Conservation (phyloP, 2,113 vertebrate species). For the Chiloscyllium plagiosum region DNA sequence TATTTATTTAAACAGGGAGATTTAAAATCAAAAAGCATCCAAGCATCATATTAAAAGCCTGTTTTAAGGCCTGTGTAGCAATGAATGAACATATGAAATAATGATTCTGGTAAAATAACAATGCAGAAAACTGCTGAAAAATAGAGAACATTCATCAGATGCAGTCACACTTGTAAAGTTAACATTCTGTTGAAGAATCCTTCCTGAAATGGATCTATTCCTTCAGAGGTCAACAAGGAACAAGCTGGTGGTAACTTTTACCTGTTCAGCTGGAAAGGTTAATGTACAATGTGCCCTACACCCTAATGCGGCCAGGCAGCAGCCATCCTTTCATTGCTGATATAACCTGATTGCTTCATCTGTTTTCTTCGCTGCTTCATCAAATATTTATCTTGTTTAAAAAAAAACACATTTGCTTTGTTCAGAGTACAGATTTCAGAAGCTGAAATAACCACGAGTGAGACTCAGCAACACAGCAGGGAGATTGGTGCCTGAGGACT, state of each 20-base stretch:
- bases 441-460: background rate
- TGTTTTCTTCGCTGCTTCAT: background rate
- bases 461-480: background rate
- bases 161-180: background rate
- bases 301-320: background rate
- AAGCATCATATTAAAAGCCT: background rate
- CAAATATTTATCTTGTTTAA: constrained; percentile 17
- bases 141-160: background rate
- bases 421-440: constrained; percentile 2
- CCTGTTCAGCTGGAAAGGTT: background rate
- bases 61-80: background rate
- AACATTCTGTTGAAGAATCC: background rate
- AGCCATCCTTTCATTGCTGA: background rate
- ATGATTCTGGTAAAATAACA: background rate
- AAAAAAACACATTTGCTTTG: background rate
- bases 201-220: background rate
- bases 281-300: background rate
- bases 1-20: background rate
- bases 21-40: background rate
- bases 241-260: background rate
- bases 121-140: background rate
- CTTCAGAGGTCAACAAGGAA: background rate
- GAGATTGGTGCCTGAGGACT: background rate
- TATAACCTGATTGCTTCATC: constrained; percentile 28
- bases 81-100: background rate